phyloP scores from a whole-genome alignment of 2,113 vertebrate species.

The Tetrao urogallus region DNA sequence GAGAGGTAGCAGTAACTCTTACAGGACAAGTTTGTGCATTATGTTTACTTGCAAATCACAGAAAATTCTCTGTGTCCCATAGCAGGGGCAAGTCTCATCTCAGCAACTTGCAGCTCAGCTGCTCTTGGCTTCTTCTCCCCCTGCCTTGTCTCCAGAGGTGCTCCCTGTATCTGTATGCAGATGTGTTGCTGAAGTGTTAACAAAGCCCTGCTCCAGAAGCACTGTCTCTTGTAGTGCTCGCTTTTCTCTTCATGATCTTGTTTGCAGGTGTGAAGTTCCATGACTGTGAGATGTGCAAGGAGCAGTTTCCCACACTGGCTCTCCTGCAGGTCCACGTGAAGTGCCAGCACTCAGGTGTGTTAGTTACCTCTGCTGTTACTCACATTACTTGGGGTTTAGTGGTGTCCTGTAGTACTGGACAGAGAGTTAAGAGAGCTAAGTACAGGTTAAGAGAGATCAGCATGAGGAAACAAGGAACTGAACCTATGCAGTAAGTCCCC shows the following conservation, averaged over 20 bases:
- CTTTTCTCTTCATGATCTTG: not conserved
- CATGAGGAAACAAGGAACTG: not conserved
- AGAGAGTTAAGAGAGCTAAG: not conserved
- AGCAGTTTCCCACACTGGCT: slow-evolving; percentile 71
- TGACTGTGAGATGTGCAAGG: slow-evolving; percentile 73
- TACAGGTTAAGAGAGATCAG: not conserved
- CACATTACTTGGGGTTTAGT: not conserved
- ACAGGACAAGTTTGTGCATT: not conserved
- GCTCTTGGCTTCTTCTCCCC: not conserved
- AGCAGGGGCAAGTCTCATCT: not conserved
- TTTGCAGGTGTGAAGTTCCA: slow-evolving; percentile 72
- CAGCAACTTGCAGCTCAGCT: not conserved
- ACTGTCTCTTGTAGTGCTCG: not conserved
- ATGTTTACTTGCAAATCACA: not conserved
- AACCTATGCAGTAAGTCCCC: not conserved
- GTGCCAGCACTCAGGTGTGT: slow-evolving; percentile 78
- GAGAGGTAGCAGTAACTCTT: not conserved
- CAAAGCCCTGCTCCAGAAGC: not conserved
- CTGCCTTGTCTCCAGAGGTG: not conserved
- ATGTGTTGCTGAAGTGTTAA: not conserved
- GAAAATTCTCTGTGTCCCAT: not conserved
- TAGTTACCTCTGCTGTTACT: not conserved
- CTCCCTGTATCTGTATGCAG: not conserved
- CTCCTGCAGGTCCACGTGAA: slow-evolving; percentile 76
- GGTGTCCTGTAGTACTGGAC: not conserved